Percentiles rank a stretch among this genome's conserved stretches.
Evolutionary conservation across 1,140 invertebrate genomes (phyloP).

Genomic region (Ips nitidus): DNA sequence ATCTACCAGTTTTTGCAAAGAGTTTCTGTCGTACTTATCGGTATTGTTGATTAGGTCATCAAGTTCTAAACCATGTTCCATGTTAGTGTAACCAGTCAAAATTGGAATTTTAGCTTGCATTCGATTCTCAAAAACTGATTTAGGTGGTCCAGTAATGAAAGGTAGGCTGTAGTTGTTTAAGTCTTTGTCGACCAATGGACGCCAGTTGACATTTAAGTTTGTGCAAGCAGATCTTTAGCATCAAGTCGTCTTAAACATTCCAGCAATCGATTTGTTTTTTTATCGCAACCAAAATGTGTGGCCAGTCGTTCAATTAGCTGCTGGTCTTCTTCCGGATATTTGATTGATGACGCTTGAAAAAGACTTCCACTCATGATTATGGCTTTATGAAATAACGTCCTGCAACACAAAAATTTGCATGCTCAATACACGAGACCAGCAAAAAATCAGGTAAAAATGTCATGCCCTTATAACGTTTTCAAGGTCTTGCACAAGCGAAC

Average conservation of each 20-base stretch:
- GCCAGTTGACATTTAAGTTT: conserved; percentile 69
- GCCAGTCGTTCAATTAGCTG: conserved; percentile 55
- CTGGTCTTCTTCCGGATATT: conserved; percentile 59
- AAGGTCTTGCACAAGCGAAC: background rate
- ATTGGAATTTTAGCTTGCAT: conserved; percentile 66
- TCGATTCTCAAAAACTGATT: conserved; percentile 60
- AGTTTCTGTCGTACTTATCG: conserved; percentile 53
- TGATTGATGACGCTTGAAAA: conserved; percentile 57
- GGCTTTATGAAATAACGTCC: conserved; percentile 60
- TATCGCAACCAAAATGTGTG: conserved; percentile 65
- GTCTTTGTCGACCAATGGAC: conserved; percentile 71
- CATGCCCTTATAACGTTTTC: conserved; percentile 1
- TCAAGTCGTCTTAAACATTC: conserved; percentile 66
- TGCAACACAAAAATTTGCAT: conserved; percentile 20
- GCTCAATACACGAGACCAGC: background rate
- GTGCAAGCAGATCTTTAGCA: conserved; percentile 59
- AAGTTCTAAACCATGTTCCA: conserved; percentile 70
- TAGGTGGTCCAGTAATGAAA: conserved; percentile 67
- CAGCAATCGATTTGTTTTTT: conserved; percentile 63
- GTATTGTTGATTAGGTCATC: conserved; percentile 58
- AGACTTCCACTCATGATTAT: conserved; percentile 76
- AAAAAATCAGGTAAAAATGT: background rate
- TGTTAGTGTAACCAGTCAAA: conserved; percentile 73
- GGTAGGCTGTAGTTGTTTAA: conserved; percentile 62
- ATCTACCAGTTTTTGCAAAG: conserved; percentile 60